Evolutionary conservation across 2,888 invertebrate genomes (phyloP).

Genomic region (Sinhomidia bicolor): DNA sequence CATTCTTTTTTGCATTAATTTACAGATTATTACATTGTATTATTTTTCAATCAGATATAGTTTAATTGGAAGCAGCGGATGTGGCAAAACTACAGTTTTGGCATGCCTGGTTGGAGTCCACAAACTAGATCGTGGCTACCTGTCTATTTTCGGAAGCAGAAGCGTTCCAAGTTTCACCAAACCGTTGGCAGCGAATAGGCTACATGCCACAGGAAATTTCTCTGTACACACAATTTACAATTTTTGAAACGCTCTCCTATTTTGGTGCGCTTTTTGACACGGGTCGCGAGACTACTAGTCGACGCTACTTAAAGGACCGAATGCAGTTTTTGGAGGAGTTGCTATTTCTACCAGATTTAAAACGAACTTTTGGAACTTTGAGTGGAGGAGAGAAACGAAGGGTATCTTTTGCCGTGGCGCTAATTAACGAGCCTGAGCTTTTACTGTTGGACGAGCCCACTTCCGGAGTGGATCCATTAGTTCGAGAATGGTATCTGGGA

Average conservation of each 20-base stretch:
- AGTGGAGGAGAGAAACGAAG: slow-evolving; percentile 39
- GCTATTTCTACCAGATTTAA: neutral
- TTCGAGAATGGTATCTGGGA: neutral
- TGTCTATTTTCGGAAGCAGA: slow-evolving; percentile 93
- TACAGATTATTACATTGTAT: too few species aligned
- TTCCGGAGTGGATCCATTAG: neutral
- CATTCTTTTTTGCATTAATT: too few species aligned
- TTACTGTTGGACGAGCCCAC: slow-evolving; percentile 37
- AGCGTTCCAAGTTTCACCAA: slow-evolving; percentile 94
- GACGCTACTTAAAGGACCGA: neutral
- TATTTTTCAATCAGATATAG: slow-evolving; percentile 91
- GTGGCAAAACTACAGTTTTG: slow-evolving; percentile 92
- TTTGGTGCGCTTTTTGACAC: slow-evolving; percentile 54
- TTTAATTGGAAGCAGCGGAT: slow-evolving; percentile 95
- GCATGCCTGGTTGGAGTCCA: slow-evolving; percentile 83
- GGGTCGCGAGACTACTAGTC: neutral
- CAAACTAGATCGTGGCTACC: slow-evolving; percentile 91
- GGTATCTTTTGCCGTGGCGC: slow-evolving; percentile 17
- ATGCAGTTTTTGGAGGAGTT: neutral
- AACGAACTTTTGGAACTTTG: neutral
- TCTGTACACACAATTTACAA: slow-evolving; percentile 94
- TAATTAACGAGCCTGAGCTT: slow-evolving; percentile 13
- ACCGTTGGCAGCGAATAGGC: slow-evolving; percentile 95
- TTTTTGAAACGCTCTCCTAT: slow-evolving; percentile 95
- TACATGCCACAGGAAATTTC: slow-evolving; percentile 98